Conservation (phyloP, 2,113 vertebrate species). For the Hyperoodon ampullatus region DNA sequence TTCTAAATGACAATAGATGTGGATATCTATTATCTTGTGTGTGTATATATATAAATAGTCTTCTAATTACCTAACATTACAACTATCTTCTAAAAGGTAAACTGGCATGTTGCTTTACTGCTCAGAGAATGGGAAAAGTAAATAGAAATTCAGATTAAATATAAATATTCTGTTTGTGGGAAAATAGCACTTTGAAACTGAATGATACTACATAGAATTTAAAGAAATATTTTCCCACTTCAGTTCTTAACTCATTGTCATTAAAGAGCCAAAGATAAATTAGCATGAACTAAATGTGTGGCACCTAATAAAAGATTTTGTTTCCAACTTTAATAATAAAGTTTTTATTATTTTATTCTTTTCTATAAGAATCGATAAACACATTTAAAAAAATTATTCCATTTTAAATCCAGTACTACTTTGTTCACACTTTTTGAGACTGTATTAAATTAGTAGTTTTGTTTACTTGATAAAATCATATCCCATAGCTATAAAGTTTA, state of each 20-base stretch:
- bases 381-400: not conserved
- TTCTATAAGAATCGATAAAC: not conserved
- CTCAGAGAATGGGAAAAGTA: not conserved
- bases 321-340: not conserved
- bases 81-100: not conserved
- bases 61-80: not conserved
- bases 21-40: not conserved
- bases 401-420: not conserved
- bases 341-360: not conserved
- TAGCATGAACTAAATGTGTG: not conserved
- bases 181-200: not conserved
- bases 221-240: not conserved
- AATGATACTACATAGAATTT: not conserved
- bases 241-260: not conserved
- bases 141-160: not conserved
- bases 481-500: not conserved
- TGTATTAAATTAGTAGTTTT: not conserved
- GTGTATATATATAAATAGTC: not conserved
- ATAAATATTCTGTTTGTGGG: not conserved
- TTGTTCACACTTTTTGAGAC: not conserved
- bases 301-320: not conserved
- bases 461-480: not conserved
- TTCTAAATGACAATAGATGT: not conserved
- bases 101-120: not conserved
- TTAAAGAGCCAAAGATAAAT: not conserved